A percentile compares a stretch with the other conserved stretches of the same genome.
These are phyloP conservation scores for Escarpia spicata DNA, from an alignment of 2,888 invertebrate genomes.

Conservation along the genomic window DNA sequence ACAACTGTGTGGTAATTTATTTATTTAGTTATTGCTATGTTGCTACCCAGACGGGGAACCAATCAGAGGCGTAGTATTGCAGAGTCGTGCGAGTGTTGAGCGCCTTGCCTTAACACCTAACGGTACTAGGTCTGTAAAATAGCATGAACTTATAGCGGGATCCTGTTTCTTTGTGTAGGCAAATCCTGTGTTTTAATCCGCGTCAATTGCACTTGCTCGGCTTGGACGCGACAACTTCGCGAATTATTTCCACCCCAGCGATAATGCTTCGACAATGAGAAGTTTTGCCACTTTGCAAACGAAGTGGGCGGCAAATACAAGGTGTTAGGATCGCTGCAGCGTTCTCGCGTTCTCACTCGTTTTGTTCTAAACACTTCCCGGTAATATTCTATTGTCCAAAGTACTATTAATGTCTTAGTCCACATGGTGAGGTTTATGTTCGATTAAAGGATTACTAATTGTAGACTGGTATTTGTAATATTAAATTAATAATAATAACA, in stretches of 20 bases:
- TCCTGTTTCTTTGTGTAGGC: background rate
- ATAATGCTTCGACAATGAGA: background rate
- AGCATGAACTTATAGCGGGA: background rate
- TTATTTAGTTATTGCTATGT: background rate
- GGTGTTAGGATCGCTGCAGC: background rate
- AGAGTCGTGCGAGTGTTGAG: background rate
- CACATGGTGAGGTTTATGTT: background rate
- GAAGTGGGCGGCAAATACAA: background rate
- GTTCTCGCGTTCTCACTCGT: background rate
- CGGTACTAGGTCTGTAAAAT: background rate
- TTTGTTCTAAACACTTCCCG: background rate
- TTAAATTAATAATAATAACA: background rate
- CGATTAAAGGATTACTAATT: background rate
- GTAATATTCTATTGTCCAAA: background rate
- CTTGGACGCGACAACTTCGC: constrained; percentile 12
- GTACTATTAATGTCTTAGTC: background rate
- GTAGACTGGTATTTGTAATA: background rate
- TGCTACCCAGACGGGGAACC: background rate
- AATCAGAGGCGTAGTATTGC: background rate
- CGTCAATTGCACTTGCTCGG: constrained; percentile 10
- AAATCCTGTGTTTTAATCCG: constrained; percentile 12
- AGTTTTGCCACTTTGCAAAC: background rate
- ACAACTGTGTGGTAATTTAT: background rate
- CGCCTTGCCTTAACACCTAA: background rate
- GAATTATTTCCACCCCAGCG: constrained; percentile 6